Evolutionary conservation across 2,888 invertebrate species (phyloP), one percentile per base, ranked within the genome.

Genomic region (Andrena marginata): DNA sequence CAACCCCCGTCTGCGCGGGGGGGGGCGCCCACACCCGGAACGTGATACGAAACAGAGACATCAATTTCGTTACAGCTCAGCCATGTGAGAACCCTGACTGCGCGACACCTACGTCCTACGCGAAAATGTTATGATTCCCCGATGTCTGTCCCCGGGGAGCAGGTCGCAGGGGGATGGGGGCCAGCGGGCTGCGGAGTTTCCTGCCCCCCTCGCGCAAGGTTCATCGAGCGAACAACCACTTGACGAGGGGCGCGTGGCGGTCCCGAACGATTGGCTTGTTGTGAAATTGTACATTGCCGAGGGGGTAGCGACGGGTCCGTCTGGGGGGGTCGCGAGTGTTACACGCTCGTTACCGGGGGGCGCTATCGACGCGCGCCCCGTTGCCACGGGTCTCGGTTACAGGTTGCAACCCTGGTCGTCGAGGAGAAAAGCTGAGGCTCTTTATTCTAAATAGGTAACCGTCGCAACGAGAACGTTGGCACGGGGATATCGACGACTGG

Each of bases 371-470:
- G 77, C 64, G 73, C 82, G 77, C 79, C 77, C 71, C 75, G 87
- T 85, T 91, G 89, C 91, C 90, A 91, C 91, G 90, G 87, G 85
- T 91, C 90, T 90, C 89, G 87, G 85, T 91, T 90, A 90, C 91
- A 91, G 83, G 82, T 84, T 84, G 62, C 56, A 62, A 59, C 7
- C 54, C 23, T n/a, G 2, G 83, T 78, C 82, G 86, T 35, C 20
- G 33, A 26, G 42, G 16, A 63, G 23, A 65, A 48, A 56, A 13
- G 33, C 6, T 31, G 26, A 5, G 35, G 2, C 16, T 26, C 42
- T 26, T 42, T 42, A 16, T 42, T 42, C 42, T 42, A 42, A 42
- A 42, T 42, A 42, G 29, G 35, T 65, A 60, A 72, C 49, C 60
- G 77, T 42, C 60, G 74, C 5, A 35, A 35, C 33, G 59, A 62